Conservation (phyloP, 2,888 invertebrate species). For the Cyclophora punctaria region DNA sequence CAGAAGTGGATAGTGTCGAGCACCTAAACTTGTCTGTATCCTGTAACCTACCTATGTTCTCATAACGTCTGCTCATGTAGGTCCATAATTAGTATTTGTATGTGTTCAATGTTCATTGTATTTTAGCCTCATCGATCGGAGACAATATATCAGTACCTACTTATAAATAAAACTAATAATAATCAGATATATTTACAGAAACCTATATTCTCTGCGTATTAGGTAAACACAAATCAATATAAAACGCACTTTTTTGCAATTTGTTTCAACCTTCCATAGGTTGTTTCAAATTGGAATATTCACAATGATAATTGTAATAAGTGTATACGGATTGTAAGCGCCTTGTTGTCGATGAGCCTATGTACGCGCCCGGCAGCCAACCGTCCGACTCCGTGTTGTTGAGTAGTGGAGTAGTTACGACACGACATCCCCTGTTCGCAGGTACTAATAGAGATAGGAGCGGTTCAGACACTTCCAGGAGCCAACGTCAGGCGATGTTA, state of each 20-base stretch:
- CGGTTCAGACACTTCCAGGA: conserved; percentile 77
- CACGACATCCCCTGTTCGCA: conserved; percentile 67
- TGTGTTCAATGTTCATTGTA: conserved; percentile 16
- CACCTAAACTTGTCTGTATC: conserved; percentile 64
- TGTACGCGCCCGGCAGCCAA: conserved; percentile 54
- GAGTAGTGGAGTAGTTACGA: conserved; percentile 46
- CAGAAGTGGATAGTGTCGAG: conserved; percentile 58
- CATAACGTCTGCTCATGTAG: conserved; percentile 55
- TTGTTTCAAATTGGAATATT: conserved; percentile 36
- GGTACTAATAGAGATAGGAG: conserved; percentile 79
- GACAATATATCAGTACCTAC: neutral
- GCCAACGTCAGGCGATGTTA: conserved; percentile 90
- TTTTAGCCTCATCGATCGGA: conserved; percentile 15
- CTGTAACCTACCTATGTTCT: conserved; percentile 26
- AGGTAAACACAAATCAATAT: too few relatives aligned
- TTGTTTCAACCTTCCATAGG: neutral
- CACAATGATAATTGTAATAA: conserved; percentile 32
- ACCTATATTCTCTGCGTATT: conserved; percentile 5
- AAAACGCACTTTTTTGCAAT: too few relatives aligned
- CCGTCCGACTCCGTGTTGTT: conserved; percentile 18
- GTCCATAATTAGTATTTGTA: conserved; percentile 3
- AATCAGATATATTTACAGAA: conserved; percentile 17
- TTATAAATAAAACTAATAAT: neutral
- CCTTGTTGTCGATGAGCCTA: conserved; percentile 18
- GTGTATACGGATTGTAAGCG: conserved; percentile 10